Percentiles rank a stretch among this genome's conserved stretches.
Evolutionary conservation across 2,797 vertebrate species (phyloP).

Genomic region (Pantherophis vulpinus): DNA sequence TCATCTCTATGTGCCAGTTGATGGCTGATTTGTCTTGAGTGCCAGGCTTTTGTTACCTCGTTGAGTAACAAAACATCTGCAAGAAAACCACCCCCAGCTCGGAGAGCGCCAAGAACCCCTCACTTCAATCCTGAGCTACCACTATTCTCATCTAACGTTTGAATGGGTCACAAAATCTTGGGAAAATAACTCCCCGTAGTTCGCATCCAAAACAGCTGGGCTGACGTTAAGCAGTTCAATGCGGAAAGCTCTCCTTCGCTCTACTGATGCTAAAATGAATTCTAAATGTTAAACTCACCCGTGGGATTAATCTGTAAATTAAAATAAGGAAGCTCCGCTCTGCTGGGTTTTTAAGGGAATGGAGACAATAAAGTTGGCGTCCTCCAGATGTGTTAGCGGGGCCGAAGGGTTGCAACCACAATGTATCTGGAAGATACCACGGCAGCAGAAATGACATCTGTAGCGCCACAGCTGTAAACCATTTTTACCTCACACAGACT

Average conservation of each 20-base stretch:
- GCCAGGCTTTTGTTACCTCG: not conserved
- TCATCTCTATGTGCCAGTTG: not conserved
- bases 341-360: not conserved
- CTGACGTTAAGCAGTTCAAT: not conserved
- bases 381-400: not conserved
- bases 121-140: not conserved
- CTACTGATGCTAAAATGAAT: not conserved
- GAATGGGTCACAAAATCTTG: too few relatives aligned
- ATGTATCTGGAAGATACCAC: not conserved
- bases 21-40: not conserved
- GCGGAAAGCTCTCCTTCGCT: not conserved
- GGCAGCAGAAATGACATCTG: not conserved
- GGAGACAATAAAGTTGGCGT: not conserved
- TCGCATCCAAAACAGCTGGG: not conserved
- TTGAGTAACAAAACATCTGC: not conserved
- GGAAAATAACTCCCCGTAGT: not conserved
- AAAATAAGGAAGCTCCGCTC: not conserved
- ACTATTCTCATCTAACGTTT: not conserved
- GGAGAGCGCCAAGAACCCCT: not conserved
- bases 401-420: not conserved
- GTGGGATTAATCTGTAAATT: not conserved
- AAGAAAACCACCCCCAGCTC: not conserved
- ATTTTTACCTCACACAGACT: not conserved
- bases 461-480: too few relatives aligned
- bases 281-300: not conserved